A percentile compares a stretch with the other conserved stretches of the same genome.
Evolutionary conservation across 1,140 invertebrate species (phyloP).

Genomic region (Reticulitermes speratus): DNA sequence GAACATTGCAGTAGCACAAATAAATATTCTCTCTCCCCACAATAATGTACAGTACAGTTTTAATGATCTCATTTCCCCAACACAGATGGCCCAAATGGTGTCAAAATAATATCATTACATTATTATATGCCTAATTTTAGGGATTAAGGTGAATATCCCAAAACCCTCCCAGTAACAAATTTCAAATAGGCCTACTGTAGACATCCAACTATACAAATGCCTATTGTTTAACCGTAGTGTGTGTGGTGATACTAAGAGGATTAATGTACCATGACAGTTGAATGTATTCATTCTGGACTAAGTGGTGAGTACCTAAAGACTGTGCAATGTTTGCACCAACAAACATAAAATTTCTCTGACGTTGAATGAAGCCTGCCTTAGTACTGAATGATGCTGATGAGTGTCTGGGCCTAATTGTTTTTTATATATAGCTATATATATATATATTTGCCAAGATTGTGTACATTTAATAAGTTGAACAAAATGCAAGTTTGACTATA

Average conservation of each 20-base stretch:
- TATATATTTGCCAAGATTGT: slow-evolving; percentile 24
- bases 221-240: not conserved
- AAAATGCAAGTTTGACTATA: slow-evolving; percentile 5
- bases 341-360: slow-evolving; percentile 18
- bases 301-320: not conserved
- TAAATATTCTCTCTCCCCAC: not conserved
- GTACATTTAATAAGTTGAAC: slow-evolving; percentile 23
- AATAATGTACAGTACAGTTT: not conserved
- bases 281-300: not conserved
- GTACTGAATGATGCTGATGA: slow-evolving; percentile 27
- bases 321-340: not conserved
- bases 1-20: not conserved
- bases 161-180: not conserved
- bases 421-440: slow-evolving; percentile 24
- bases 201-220: slow-evolving; percentile 9
- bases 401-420: slow-evolving; percentile 33
- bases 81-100: not conserved
- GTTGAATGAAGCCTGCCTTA: slow-evolving; percentile 33
- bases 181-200: slow-evolving; percentile 1
- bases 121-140: not conserved
- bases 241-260: not conserved
- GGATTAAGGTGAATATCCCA: not conserved
- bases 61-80: not conserved
- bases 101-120: not conserved
- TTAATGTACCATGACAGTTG: slow-evolving; percentile 15